Percentiles rank a stretch among this genome's conserved stretches.
phyloP scores from a whole-genome alignment of 1,140 invertebrate species.

The Eciton burchellii region DNA sequence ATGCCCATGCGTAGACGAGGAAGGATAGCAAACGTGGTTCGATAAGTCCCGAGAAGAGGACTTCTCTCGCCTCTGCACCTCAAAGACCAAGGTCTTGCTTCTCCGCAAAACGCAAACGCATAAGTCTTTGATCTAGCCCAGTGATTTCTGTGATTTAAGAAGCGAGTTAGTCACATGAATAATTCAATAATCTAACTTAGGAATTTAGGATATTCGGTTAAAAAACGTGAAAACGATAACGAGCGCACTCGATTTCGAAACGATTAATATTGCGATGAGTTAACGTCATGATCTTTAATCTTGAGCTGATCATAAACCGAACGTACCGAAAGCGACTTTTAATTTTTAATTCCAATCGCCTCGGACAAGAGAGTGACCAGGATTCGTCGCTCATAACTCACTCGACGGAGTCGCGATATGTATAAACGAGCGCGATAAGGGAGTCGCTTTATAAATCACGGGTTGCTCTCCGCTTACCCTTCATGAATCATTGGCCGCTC shows the following conservation, averaged over 20 bases:
- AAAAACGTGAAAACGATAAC: not conserved
- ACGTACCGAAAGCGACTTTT: not conserved
- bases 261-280: no score
- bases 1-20: not conserved
- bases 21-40: not conserved
- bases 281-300: not conserved
- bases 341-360: no score
- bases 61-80: not conserved
- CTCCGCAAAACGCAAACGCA: not conserved
- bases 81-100: not conserved
- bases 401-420: not conserved
- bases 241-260: no score
- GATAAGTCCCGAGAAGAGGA: not conserved
- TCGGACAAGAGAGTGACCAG: not conserved
- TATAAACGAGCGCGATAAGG: slow-evolving; percentile 41
- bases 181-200: not conserved
- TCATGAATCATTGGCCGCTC: slow-evolving; percentile 23
- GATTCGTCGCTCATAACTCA: slow-evolving; percentile 17
- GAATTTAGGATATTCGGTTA: not conserved
- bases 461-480: slow-evolving; percentile 12
- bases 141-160: not conserved
- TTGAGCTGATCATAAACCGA: not conserved
- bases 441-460: slow-evolving; percentile 14
- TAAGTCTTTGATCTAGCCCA: not conserved
- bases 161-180: not conserved